Evolutionary conservation across 2,888 invertebrate genomes (phyloP), one percentile per base, ranked within the genome.

Genomic region (Chrysina gloriosa): DNA sequence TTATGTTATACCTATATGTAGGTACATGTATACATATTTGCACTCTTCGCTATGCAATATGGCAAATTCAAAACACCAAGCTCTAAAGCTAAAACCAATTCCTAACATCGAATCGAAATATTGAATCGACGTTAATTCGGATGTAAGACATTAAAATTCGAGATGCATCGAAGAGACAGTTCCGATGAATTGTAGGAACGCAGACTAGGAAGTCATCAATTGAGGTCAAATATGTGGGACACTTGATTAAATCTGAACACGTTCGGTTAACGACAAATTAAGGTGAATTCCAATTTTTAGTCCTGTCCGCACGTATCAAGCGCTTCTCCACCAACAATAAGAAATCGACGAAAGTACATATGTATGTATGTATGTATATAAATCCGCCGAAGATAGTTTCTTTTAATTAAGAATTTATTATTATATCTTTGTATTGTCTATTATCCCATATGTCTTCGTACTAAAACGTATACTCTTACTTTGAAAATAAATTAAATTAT

Each of bases 161-260:
- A 31, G 54, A 34, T 54, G 16, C 54, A 34, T 54, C 54, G 19
- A n/a, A 19, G 54, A 16, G 34, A 19, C 31, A 3, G 31, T 54
- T 54, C 54, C 34, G 31, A 54, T 19, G 31, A 54, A 54, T 54
- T 34, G 31, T 54, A 19, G 54, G 34, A 7, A 21, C 31, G 31
- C 19, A 7, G 21, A 54, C 19, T 16, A 54, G 54, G 54, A 54
- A 54, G 54, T 54, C 34, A 54, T 34, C 47, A 47, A 63, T 47
- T 29, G 63, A 27, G 45, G 63, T 63, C 63, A 42, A 45, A 19
- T 23, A 63, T 63, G 63, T 63, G 19, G 63, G 63, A 63, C 63
- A 63, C 14, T 19, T 29, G 11, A 63, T 63, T 45, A 45, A 63
- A 47, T 63, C 63, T 47, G 29, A 25, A n/a, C 63, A 63, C 63